Conservation (phyloP, 2,888 invertebrate genomes). For the Machimus rusticus region DNA sequence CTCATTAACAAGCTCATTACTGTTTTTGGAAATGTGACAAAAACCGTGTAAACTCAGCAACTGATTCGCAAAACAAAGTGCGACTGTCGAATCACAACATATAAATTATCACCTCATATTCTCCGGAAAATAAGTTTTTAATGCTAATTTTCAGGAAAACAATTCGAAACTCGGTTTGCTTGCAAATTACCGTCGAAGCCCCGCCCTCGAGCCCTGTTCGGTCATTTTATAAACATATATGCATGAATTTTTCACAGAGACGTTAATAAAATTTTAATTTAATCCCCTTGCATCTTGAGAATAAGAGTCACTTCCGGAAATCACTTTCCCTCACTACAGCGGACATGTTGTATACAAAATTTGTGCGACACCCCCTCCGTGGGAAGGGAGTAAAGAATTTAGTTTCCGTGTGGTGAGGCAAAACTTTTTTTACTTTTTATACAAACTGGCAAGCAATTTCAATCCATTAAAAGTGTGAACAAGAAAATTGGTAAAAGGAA, state of each 20-base stretch:
- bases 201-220: not conserved
- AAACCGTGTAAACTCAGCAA: not conserved
- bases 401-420: not conserved
- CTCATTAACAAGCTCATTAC: not conserved
- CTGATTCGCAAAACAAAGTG: not conserved
- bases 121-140: not conserved
- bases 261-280: not conserved
- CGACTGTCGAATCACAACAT: not conserved
- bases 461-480: constrained; percentile 28
- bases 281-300: not conserved
- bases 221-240: not conserved
- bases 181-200: not conserved
- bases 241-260: not conserved
- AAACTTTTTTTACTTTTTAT: not conserved
- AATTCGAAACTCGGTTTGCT: not conserved
- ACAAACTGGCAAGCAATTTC: constrained; percentile 31
- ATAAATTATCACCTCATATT: not conserved
- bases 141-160: not conserved
- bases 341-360: not conserved
- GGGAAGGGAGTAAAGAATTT: not conserved
- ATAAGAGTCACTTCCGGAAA: not conserved
- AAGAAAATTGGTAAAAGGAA: not conserved
- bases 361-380: not conserved
- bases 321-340: constrained; percentile 1
- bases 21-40: not conserved